A percentile compares a stretch with the other conserved stretches of the same genome.
phyloP scores from a whole-genome alignment of 2,797 vertebrate species.

The Amphiprion clarkii region DNA sequence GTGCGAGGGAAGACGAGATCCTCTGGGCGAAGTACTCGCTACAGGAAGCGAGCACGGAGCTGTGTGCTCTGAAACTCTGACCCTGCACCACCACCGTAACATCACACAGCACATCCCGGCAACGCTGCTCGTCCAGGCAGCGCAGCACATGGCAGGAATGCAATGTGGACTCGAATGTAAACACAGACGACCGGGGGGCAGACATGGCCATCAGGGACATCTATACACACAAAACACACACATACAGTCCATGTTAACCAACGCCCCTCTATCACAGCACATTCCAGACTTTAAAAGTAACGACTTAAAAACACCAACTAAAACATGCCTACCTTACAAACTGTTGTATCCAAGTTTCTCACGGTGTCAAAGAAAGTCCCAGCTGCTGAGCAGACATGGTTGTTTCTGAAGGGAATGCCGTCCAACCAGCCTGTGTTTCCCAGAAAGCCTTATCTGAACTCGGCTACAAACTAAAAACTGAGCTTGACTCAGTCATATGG shows the following conservation, averaged over 20 bases:
- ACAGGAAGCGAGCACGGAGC: constrained; percentile 92
- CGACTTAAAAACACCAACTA: constrained; percentile 12
- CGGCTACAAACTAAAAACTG: constrained; percentile 75
- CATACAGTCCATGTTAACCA: constrained; percentile 5
- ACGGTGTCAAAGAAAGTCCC: constrained; percentile 46
- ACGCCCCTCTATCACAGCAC: not conserved
- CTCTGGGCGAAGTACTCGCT: constrained; percentile 91
- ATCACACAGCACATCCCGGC: constrained; percentile 91
- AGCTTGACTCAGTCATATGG: constrained; percentile 78
- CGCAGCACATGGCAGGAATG: constrained; percentile 91
- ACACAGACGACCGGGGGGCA: constrained; percentile 86
- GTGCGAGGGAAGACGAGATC: constrained; percentile 80
- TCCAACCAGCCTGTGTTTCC: constrained; percentile 58
- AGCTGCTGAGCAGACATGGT: constrained; percentile 58
- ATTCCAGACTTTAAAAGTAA: not conserved
- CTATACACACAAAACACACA: constrained; percentile 55
- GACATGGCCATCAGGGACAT: constrained; percentile 86
- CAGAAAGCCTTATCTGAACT: constrained; percentile 72
- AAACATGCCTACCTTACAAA: constrained; percentile 66
- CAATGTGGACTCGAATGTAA: constrained; percentile 93
- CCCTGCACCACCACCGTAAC: constrained; percentile 91
- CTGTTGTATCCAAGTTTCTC: constrained; percentile 49
- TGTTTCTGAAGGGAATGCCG: constrained; percentile 68
- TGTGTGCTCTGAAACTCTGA: constrained; percentile 92
- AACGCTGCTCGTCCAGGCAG: constrained; percentile 92